Base-by-base conservation (phyloP, 2,797 vertebrate species). In the Okamejei kenojei region DNA sequence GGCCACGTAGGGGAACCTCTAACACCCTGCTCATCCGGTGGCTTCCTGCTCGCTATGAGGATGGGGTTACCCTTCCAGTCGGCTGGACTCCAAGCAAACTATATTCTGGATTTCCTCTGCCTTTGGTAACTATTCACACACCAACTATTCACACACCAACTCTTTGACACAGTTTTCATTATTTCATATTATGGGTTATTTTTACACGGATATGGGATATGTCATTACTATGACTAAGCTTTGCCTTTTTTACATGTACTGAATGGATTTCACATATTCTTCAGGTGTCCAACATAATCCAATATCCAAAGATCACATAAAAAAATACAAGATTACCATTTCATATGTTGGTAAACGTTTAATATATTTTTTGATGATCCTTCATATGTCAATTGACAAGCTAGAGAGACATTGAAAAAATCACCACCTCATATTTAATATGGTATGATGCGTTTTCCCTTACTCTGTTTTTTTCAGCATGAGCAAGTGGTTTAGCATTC, bases 31-130 rank as follows among this genome's bases (percentile, higher is more conserved):
- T 98, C 13, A 95, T 96, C 81, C 97, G 97, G 94, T 98, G 98
- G 98, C 96, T 99, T 73, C 96, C 96, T 0, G 97, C 98, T 0
- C 95, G 95, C 21, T 99, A 99, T 0, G 97, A 99, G 93, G 98
- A 99, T 7, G 95, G 95, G 63, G 93, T 96, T 93, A 97, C 97
- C 76, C 94, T 95, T 58, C 98, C 98, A 29, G 96, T 96, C 94
- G 97, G 98, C 93, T 98, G 97, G 95, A 96, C 95, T 19, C 96
- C 95, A 0, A 95, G 96, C 1, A 97, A 96, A 68, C 9, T 68
- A 68, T 17, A 68, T 68, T 68, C 65, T 68, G 65, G 65, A 68
- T 68, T 68, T 68, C 65, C 65, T 68, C 7, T 68, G 63, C 17
- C 10, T 0, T 96, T 97, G 93, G 98, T 98, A 91, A 91, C n/a